phyloP scores from a whole-genome alignment of 2,113 vertebrate genomes.

The Osmerus eperlanus region DNA sequence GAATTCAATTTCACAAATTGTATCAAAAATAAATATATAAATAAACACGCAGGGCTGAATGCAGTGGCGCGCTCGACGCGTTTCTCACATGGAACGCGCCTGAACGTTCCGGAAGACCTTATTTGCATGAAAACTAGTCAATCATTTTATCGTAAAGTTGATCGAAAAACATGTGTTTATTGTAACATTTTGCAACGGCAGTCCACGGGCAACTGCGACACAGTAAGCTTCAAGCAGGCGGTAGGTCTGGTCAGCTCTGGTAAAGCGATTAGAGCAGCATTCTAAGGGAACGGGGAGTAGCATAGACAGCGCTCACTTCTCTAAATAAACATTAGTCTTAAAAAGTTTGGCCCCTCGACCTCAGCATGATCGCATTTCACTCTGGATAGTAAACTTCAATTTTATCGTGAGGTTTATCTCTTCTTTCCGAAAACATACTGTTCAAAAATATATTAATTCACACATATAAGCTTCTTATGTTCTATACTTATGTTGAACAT shows the following conservation, averaged over 20 bases:
- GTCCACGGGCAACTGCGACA: not conserved
- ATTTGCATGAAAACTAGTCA: no score
- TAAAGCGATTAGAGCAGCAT: conserved; percentile 88
- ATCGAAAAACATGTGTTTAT: not conserved
- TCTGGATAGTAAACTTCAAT: conserved; percentile 71
- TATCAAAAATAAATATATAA: conserved; percentile 27
- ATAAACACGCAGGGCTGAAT: conserved; percentile 63
- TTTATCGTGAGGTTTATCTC: conserved; percentile 67
- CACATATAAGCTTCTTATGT: conserved; percentile 61
- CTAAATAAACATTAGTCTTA: conserved; percentile 99
- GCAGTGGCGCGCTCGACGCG: conserved; percentile 22
- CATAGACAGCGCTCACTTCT: conserved; percentile 91
- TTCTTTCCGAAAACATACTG: conserved; percentile 63
- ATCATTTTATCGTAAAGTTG: no score
- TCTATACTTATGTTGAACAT: conserved; percentile 12
- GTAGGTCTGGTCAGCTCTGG: conserved; percentile 73
- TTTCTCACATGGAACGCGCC: conserved; percentile 2
- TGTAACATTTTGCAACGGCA: not conserved
- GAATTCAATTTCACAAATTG: conserved; percentile 82
- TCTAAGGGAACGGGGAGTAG: conserved; percentile 81
- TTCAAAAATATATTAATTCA: conserved; percentile 61
- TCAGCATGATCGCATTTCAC: conserved; percentile 84
- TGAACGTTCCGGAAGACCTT: no score
- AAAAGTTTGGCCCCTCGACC: conserved; percentile 96
- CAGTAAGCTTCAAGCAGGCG: conserved; percentile 27